A percentile compares a stretch with the other conserved stretches of the same genome.
Conservation (phyloP, 1,140 invertebrate genomes). For the Danaus melanippus region DNA sequence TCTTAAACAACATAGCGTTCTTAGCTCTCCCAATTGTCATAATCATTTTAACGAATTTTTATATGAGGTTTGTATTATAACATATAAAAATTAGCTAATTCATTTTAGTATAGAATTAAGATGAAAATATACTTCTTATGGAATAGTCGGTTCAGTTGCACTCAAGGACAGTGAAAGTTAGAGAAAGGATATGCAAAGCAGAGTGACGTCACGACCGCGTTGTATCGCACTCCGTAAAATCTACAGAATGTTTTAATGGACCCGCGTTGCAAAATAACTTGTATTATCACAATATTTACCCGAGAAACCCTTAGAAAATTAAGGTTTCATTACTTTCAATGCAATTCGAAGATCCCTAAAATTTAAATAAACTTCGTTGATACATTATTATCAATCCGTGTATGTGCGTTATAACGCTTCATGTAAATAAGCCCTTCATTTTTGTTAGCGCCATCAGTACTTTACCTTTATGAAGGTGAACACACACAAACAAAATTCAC, state of each 20-base stretch:
- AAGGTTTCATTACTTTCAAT: too few species aligned
- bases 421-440: constrained; percentile 64
- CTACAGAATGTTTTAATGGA: too few species aligned
- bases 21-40: too few species aligned
- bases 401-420: constrained; percentile 58
- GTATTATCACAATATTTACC: too few species aligned
- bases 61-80: too few species aligned
- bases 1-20: too few species aligned
- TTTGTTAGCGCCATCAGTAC: constrained; percentile 65
- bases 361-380: too few species aligned
- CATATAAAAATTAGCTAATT: too few species aligned
- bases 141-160: constrained; percentile 21
- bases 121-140: constrained; percentile 12
- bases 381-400: constrained; percentile 51
- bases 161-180: constrained; percentile 60
- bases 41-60: too few species aligned
- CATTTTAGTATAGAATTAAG: not conserved
- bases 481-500: constrained; percentile 45
- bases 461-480: constrained; percentile 64
- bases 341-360: too few species aligned
- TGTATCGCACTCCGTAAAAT: constrained; percentile 2
- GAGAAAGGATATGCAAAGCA: constrained; percentile 43
- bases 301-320: too few species aligned
- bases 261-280: too few species aligned
- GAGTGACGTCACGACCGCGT: constrained; percentile 23